Evolutionary conservation across 64 coral and sea anemone species (phyloP), one percentile per base, ranked within the genome.

Genomic region (Acropora tenuis): DNA sequence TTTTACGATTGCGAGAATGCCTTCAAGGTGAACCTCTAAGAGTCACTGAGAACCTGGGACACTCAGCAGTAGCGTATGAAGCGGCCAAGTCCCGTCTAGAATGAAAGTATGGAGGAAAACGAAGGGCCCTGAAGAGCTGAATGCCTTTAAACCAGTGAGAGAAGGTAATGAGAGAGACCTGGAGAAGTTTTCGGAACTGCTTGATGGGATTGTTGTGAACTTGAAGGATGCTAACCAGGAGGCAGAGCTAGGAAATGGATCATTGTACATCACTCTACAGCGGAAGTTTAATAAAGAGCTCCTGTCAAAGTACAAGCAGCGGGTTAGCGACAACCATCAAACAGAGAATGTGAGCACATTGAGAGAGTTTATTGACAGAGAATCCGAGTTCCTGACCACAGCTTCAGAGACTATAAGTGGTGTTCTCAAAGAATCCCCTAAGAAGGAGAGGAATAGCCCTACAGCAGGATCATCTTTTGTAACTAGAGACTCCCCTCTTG

Each of bases 161-260:
- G 48, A 78, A 65, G 88, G 74, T 43, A 90, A 88, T 50, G 41
- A 87, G 15, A 95, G 81, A 55, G 92, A 93, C 55, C 77, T 94
- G 3, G 76, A 95, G 74, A 53, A 61, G 15, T 87, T 88, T 77
- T 82, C 71, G 48, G 93, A 95, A 19, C 88, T 88, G 42, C 75
- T 95, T 46, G 93, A 88, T 48, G 78, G 69, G 41, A 17, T 79
- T 3, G 79, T 90, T 79, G 80, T 94, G 17, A 94, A 80, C 80
- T 55, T 95, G 48, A 87, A 75, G 42, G 93, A 95, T 60, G 78
- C 66, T 48, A 71, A 86, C 15, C 82, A 73, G 66, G 77, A 88
- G 18, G 84, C 44, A 48, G 84, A 95, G 55, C 77, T 95, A 19
- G 68, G 93, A 47, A 91, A 47, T 67, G 93, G 75, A 42, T 84